A percentile compares a stretch with the other conserved stretches of the same genome.
Evolutionary conservation across 1,140 invertebrate genomes (phyloP).

Genomic region (Phenacoccus solenopsis): DNA sequence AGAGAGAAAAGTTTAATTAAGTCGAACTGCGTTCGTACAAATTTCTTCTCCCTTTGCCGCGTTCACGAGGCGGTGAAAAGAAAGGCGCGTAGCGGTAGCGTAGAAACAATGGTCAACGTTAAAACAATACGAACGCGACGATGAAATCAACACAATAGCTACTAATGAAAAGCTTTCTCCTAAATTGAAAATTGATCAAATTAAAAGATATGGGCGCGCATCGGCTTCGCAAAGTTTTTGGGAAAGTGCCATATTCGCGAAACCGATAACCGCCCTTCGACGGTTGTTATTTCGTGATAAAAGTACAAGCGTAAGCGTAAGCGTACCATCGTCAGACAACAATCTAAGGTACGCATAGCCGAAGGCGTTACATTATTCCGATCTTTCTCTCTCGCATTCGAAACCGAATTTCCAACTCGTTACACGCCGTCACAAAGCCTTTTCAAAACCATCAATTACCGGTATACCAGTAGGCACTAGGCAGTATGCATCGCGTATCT

Average conservation of each 20-base stretch:
- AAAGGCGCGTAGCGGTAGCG: too few relatives aligned
- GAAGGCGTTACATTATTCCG: neutral
- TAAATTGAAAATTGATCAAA: slow-evolving; percentile 3
- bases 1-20: neutral
- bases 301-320: too few relatives aligned
- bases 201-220: neutral
- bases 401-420: neutral
- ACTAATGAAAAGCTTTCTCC: neutral
- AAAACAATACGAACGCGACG: neutral
- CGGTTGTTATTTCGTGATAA: neutral
- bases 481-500: too few relatives aligned
- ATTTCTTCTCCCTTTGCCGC: neutral
- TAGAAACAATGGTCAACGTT: neutral
- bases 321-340: too few relatives aligned
- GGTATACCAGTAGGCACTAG: too few relatives aligned
- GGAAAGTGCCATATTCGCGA: neutral
- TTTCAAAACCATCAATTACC: neutral
- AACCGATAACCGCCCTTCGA: neutral
- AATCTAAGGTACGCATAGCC: too few relatives aligned
- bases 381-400: neutral
- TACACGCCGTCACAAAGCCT: neutral
- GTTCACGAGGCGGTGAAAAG: neutral
- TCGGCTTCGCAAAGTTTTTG: neutral
- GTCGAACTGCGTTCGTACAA: neutral
- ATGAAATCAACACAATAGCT: neutral